Base-by-base conservation (phyloP, 2,113 vertebrate genomes). In the Notothenia coriiceps region DNA sequence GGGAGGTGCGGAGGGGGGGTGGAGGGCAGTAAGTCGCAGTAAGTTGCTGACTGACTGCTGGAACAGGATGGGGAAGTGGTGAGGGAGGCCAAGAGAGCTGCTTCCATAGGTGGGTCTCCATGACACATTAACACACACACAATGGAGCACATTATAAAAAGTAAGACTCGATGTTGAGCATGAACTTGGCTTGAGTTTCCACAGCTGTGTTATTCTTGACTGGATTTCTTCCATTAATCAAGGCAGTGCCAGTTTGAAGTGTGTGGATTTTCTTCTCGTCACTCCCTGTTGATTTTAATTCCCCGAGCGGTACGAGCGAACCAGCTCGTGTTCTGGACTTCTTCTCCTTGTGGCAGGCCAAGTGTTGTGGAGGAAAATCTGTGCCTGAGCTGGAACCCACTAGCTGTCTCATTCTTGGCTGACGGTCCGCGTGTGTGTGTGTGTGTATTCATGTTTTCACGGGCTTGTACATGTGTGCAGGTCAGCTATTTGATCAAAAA, bases 41-140 rank as follows among this genome's bases (percentile, higher is more conserved):
- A 75, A 87, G 83, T 73, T 89, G 93, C 90, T 92, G 93, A 93
- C 84, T 87, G 91, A 88, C 79, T 87, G 75, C 81, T 94, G 90
- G 90, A 92, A 92, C 91, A 91, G 92, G 93, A 94, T 90, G 82
- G 61, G 93, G 93, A 94, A 93, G 91, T 89, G 90, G 88, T 83
- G 80, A 87, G 79, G 67, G 84, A 91, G 89, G 86, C 85, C 85
- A 83, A 68, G 79, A 88, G 87, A 85, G 79, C 88, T 74, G 88
- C 90, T 90, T 92, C 82, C 91, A 92, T 90, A 91, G 88, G 88
- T 90, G 91, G 84, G 77, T 79, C 86, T 86, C 78, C 64, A 46
- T 88, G 83, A 82, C 54, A 47, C 52, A 64, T 73, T 40, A 40
- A 77, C 44, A 74, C 54, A 65, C 61, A 76, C 70, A 90, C 81